phyloP scores from a whole-genome alignment of 1,140 invertebrate genomes.

The Aethina tumida region DNA sequence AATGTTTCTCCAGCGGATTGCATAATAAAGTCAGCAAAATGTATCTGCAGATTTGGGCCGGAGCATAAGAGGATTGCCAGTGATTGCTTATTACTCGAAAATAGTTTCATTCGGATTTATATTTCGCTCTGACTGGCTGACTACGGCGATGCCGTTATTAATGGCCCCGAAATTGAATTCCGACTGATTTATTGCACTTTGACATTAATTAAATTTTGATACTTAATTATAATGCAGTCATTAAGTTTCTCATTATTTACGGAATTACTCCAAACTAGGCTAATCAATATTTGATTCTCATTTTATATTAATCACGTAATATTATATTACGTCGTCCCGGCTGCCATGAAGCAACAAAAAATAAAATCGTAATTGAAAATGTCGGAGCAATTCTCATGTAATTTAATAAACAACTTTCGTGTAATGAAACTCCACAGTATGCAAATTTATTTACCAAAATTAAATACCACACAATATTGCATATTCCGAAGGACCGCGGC shows the following conservation, averaged over 20 bases:
- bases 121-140: no score
- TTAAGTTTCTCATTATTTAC: conserved; percentile 21
- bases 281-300: conserved; percentile 23
- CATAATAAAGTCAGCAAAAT: conserved; percentile 3
- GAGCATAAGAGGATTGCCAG: conserved; percentile 16
- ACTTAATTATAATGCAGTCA: conserved; percentile 19
- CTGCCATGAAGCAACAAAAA: no score
- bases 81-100: conserved; percentile 21
- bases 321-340: no score
- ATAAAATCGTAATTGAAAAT: no score
- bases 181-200: conserved; percentile 11
- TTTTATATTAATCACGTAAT: no score
- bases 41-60: conserved; percentile 12
- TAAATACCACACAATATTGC: no score
- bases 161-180: conserved; percentile 12
- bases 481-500: no score
- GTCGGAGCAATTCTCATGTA: no score
- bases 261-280: conserved; percentile 16
- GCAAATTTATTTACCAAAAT: no score
- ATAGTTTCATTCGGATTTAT: conserved; percentile 17
- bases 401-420: no score
- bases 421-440: no score
- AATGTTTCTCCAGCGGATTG: neutral
- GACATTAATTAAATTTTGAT: conserved; percentile 19
- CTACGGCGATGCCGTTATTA: no score